Evolutionary conservation across 2,113 vertebrate species (phyloP), one percentile per base, ranked within the genome.

Genomic region (Brachypteracias leptosomus): DNA sequence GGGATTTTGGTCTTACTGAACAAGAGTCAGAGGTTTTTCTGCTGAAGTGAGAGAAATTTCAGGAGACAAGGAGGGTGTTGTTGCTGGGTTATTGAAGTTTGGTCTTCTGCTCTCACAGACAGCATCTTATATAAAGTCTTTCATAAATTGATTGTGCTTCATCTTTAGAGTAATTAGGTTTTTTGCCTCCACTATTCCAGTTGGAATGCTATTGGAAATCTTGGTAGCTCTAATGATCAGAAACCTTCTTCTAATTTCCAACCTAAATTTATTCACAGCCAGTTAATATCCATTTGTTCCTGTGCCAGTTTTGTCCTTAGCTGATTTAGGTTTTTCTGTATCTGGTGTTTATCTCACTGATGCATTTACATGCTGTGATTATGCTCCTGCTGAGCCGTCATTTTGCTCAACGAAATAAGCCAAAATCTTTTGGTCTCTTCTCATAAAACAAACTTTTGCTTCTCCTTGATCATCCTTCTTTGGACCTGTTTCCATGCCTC

Each of bases 211-310:
- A 84, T 11, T 92, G 68, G 76, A 93, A 95, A 52, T 85, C 61
- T 87, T 91, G 94, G 95, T 92, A 95, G 76, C 73, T 95, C 33
- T 92, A 94, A 95, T 61, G 91, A 95, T 95, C 80, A 96, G 89
- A 96, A 96, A 85, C 61, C 65, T 89, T 92, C 84, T 96, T 95
- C 91, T 95, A 49, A 92, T 91, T 96, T 93, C 73, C 73, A 95
- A 13, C 35, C 76, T 95, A 89, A 95, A 96, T 96, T 93, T 96
- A 94, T 93, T 95, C 95, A 85, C 84, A 87, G 93, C 24, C 59
- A 1, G 80, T 95, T 95, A 93, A 97, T 96, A 95, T 94, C 91
- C 93, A 96, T 96, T 97, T 97, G 95, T 94, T 96, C 90, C 81
- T 2, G 3, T 95, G 95, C 96, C 95, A 97, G 87, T 95, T 97